These are phyloP conservation scores for Keiferia lycopersicella DNA, from an alignment of 2,888 invertebrate species.

Conservation along the genomic window DNA sequence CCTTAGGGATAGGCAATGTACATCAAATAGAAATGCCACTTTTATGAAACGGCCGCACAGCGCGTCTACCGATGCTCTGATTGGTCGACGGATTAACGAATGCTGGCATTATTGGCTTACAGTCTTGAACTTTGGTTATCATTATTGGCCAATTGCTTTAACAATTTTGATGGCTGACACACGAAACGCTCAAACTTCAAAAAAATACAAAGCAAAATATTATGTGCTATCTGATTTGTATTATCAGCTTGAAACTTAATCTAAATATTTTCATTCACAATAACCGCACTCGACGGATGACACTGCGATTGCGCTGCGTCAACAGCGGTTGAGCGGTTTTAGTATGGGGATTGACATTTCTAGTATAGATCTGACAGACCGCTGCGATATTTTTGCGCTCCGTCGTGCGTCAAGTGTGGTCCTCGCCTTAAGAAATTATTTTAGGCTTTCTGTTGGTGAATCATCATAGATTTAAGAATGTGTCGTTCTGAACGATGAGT, in stretches of 20 bases:
- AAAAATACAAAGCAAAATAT: background rate
- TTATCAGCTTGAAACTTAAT: too few species aligned
- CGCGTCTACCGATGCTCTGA: constrained; percentile 29
- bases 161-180: background rate
- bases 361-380: too few species aligned
- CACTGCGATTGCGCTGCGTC: too few species aligned
- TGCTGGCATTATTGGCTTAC: constrained; percentile 25
- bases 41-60: constrained; percentile 22
- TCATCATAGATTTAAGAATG: background rate
- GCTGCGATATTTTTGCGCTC: too few species aligned
- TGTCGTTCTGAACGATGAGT: background rate
- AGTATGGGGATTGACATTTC: too few species aligned
- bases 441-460: background rate
- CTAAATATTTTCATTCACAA: too few species aligned
- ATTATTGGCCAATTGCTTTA: constrained; percentile 14
- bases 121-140: constrained; percentile 28
- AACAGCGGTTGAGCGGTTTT: too few species aligned
- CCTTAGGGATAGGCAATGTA: too few species aligned
- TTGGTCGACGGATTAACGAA: constrained; percentile 31
- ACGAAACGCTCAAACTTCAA: background rate
- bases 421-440: background rate
- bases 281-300: too few species aligned
- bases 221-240: too few species aligned
- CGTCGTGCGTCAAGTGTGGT: too few species aligned
- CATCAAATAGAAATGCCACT: background rate